phyloP scores from a whole-genome alignment of 2,888 invertebrate genomes.

The Labia minor region DNA sequence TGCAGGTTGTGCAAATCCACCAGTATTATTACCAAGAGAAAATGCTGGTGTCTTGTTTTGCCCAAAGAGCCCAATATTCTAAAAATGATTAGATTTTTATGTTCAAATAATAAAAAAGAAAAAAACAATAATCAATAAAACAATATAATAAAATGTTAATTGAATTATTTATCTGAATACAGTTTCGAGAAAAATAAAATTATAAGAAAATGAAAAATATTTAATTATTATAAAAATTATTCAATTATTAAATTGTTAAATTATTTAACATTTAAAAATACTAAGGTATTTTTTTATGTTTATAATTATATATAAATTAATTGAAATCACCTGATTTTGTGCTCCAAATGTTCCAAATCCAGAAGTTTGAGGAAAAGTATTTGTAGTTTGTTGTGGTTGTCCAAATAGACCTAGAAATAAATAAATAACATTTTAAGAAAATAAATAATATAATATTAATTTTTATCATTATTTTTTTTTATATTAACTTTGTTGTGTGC shows the following conservation, averaged over 20 bases:
- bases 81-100: constrained; percentile 19
- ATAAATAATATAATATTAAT: background rate
- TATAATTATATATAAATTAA: constrained; percentile 7
- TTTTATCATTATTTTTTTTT: too few relatives aligned
- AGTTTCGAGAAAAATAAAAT: too few relatives aligned
- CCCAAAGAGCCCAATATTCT: constrained; percentile 38
- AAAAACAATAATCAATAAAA: background rate
- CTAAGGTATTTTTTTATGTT: too few relatives aligned
- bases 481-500: constrained; percentile 25
- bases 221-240: too few relatives aligned
- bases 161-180: too few relatives aligned
- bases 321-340: constrained; percentile 16
- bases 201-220: too few relatives aligned
- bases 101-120: constrained; percentile 15
- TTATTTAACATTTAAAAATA: too few relatives aligned
- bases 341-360: background rate
- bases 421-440: background rate
- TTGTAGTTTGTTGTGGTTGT: constrained; percentile 69
- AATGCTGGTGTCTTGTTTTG: constrained; percentile 35
- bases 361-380: background rate
- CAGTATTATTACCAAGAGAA: constrained; percentile 31
- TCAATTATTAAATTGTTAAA: too few relatives aligned
- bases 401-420: constrained; percentile 47
- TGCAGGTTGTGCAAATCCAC: constrained; percentile 21
- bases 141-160: background rate